These are phyloP conservation scores for Taurulus bubalis DNA, from an alignment of 2,113 vertebrate species.

Conservation along the genomic window DNA sequence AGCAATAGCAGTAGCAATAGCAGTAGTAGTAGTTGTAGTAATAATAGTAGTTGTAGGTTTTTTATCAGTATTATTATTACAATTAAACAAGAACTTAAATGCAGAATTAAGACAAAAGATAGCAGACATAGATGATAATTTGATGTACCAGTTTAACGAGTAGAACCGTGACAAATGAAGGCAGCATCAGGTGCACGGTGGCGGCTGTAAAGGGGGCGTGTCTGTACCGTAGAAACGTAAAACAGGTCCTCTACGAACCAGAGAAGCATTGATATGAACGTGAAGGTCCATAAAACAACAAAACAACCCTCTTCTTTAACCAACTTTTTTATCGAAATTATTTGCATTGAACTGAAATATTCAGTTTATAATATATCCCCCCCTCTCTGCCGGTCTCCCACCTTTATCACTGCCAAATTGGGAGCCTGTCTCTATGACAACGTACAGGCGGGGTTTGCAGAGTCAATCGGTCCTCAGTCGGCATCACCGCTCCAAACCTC, in stretches of 20 bases:
- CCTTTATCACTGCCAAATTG: conserved; percentile 15
- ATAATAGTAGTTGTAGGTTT: not conserved
- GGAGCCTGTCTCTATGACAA: conserved; percentile 79
- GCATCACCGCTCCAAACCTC: conserved; percentile 55
- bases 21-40: not conserved
- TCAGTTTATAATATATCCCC: not conserved
- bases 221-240: too few relatives aligned
- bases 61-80: not conserved
- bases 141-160: not conserved
- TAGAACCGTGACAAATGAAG: conserved; percentile 7
- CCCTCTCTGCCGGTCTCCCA: conserved; percentile 10
- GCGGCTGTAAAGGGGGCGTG: not conserved
- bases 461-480: conserved; percentile 55
- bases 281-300: too few relatives aligned
- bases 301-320: not conserved
- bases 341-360: not conserved
- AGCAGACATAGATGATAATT: not conserved
- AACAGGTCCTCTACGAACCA: not conserved
- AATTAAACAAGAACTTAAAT: not conserved
- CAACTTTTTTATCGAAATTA: not conserved
- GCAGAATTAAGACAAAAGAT: not conserved
- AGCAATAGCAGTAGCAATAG: not conserved
- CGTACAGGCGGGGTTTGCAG: conserved; percentile 73
- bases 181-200: conserved; percentile 15
- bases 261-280: not conserved